Evolutionary conservation across 2,888 invertebrate species (phyloP).

Genomic region (Leucania comma): DNA sequence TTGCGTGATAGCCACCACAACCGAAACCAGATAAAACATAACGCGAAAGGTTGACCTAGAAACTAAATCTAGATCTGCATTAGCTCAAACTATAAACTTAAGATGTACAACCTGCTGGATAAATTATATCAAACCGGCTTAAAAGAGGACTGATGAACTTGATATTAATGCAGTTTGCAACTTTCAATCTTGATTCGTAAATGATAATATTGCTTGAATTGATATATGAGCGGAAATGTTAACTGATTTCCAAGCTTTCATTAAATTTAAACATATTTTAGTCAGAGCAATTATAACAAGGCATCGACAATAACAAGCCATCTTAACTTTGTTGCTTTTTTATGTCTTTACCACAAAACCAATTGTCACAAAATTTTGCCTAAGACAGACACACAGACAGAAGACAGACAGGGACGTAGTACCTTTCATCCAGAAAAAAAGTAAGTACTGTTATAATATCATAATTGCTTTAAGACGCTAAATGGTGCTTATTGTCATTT

Average conservation of each 20-base stretch:
- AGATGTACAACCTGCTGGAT: background rate
- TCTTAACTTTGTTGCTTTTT: too few relatives aligned
- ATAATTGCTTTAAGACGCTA: too few relatives aligned
- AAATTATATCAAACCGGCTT: slow-evolving; percentile 41
- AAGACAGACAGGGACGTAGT: too few relatives aligned
- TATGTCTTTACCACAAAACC: too few relatives aligned
- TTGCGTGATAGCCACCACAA: background rate
- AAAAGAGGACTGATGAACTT: slow-evolving; percentile 24
- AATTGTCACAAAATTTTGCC: too few relatives aligned
- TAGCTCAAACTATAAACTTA: slow-evolving; percentile 9
- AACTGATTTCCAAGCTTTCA: background rate
- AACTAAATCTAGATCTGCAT: slow-evolving; percentile 48
- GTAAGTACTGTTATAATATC: too few relatives aligned
- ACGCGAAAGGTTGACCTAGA: slow-evolving; percentile 46
- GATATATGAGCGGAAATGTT: background rate
- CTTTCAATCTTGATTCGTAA: slow-evolving; percentile 37
- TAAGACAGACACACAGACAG: too few relatives aligned
- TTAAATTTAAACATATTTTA: background rate
- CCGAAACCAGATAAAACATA: slow-evolving; percentile 31
- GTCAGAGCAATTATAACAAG: too few relatives aligned
- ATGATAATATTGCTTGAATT: background rate
- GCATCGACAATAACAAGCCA: too few relatives aligned
- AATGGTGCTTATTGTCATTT: too few relatives aligned
- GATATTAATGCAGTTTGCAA: slow-evolving; percentile 12
- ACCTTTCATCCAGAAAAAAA: too few relatives aligned